A percentile compares a stretch with the other conserved stretches of the same genome.
Evolutionary conservation across 2,113 vertebrate genomes (phyloP).

Genomic region (Lepus timidus): DNA sequence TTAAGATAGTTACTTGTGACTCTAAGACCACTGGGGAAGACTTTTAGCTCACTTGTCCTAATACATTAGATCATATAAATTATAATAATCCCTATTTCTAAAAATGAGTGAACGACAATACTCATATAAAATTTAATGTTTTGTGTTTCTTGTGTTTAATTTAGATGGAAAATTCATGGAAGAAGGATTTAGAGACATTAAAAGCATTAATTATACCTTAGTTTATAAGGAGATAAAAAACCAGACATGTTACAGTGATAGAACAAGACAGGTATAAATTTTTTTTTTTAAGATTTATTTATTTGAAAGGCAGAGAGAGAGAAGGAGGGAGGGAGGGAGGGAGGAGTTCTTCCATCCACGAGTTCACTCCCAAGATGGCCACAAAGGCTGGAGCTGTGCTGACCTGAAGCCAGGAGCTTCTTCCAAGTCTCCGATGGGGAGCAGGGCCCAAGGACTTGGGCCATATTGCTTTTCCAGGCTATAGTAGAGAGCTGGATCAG

Average conservation of each 20-base stretch:
- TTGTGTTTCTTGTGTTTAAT: conserved; percentile 42
- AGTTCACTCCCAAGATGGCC: too few species aligned
- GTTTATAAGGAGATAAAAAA: conserved; percentile 65
- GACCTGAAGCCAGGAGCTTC: too few species aligned
- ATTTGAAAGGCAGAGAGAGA: conserved; percentile 31
- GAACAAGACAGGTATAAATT: conserved; percentile 55
- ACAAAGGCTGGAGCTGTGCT: too few species aligned
- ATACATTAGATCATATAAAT: background rate
- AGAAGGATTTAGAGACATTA: conserved; percentile 57
- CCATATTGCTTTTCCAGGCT: too few species aligned
- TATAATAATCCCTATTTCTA: conserved; percentile 18
- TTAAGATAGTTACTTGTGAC: background rate
- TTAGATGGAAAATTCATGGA: conserved; percentile 44
- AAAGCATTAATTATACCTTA: conserved; percentile 64
- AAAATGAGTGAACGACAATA: conserved; percentile 31
- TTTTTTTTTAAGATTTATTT: background rate
- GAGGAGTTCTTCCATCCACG: too few species aligned
- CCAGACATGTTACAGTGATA: conserved; percentile 53
- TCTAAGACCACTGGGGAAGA: background rate
- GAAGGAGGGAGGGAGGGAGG: too few species aligned
- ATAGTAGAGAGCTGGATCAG: too few species aligned
- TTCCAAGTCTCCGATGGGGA: too few species aligned
- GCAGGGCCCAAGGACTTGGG: too few species aligned
- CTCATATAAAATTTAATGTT: conserved; percentile 42
- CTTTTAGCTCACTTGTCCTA: conserved; percentile 1